A percentile compares a stretch with the other conserved stretches of the same genome.
Conservation (phyloP, 2,113 vertebrate genomes). For the Heterocephalus glaber region DNA sequence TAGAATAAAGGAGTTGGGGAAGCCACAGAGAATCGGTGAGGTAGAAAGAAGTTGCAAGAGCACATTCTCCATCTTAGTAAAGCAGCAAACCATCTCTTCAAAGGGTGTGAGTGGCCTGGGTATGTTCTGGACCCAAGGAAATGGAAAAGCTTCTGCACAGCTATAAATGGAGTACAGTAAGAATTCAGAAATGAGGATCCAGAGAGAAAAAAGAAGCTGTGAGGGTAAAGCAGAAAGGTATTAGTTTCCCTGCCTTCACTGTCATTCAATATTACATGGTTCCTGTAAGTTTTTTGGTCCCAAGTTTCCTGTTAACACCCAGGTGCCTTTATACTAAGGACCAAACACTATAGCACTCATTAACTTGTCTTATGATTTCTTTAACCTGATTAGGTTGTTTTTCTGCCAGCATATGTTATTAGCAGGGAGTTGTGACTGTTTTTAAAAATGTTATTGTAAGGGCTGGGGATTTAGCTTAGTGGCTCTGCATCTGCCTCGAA, state of each 20-base stretch:
- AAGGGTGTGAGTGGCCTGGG: background rate
- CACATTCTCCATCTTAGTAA: background rate
- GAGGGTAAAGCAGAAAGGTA: background rate
- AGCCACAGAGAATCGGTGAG: background rate
- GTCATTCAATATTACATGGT: background rate
- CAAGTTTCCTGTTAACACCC: background rate
- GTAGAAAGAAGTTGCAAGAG: background rate
- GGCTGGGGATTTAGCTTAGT: no score
- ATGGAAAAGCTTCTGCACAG: background rate
- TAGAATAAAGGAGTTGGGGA: background rate
- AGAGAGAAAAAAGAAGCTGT: no score
- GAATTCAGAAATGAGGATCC: no score
- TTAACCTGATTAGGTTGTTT: background rate
- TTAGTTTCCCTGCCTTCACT: background rate
- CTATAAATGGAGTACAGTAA: no score
- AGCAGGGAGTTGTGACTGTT: background rate
- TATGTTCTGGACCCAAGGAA: background rate
- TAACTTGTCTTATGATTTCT: background rate
- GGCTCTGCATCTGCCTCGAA: no score
- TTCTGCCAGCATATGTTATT: background rate
- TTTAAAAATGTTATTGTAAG: background rate
- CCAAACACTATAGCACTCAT: background rate
- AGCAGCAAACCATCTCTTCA: background rate
- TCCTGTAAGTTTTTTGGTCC: background rate
- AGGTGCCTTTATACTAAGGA: background rate